These are phyloP conservation scores for Schizopygopsis malacanthus DNA, from an alignment of 2,797 vertebrate genomes.

Conservation along the genomic window DNA sequence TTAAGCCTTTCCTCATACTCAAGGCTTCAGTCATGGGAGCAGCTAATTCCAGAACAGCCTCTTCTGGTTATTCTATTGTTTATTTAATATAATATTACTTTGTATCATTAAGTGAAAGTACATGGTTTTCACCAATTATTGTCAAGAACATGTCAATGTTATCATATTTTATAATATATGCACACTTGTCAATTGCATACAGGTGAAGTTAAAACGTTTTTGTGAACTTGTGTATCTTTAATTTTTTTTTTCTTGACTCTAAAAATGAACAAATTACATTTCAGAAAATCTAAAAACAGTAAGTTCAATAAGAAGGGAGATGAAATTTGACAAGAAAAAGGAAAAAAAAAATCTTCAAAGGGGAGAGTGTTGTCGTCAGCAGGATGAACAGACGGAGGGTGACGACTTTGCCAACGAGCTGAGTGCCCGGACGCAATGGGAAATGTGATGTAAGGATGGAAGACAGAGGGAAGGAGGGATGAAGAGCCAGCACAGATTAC, in stretches of 20 bases:
- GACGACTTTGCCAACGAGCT: background rate
- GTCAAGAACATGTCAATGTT: background rate
- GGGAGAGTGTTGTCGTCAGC: constrained; percentile 16
- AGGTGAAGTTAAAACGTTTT: background rate
- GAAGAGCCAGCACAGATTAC: constrained; percentile 1
- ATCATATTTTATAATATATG: background rate
- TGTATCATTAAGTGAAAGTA: background rate
- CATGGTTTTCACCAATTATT: background rate
- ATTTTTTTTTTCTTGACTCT: background rate
- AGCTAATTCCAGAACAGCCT: background rate
- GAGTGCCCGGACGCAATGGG: background rate
- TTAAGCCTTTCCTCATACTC: background rate
- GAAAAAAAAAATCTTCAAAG: constrained; percentile 1
- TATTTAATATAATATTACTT: background rate
- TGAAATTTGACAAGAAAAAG: background rate
- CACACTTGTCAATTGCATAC: background rate
- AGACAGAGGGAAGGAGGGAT: background rate
- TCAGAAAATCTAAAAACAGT: background rate
- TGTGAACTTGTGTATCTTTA: background rate
- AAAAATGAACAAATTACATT: background rate
- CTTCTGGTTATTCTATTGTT: background rate
- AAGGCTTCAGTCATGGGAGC: background rate
- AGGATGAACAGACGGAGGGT: constrained; percentile 19
- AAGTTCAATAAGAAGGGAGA: background rate
- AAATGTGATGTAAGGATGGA: background rate